These are phyloP conservation scores for Gordius sp. DNA, from an alignment of 2,888 invertebrate genomes.

Conservation along the genomic window DNA sequence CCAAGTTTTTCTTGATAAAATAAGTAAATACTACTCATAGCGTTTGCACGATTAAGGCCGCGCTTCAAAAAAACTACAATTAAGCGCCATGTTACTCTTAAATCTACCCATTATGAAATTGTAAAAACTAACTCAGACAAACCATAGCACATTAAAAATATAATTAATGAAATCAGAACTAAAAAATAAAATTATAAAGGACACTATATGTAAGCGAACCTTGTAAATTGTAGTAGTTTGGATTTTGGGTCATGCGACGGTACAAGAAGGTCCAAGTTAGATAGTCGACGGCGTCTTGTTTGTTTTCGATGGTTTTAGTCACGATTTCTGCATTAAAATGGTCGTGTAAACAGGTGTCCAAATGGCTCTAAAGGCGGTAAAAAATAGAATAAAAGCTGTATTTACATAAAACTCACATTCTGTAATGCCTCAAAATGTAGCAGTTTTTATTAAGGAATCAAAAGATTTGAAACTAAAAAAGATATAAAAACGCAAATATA, in stretches of 20 bases:
- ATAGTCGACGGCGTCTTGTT: conserved; percentile 97
- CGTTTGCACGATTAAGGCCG: no score
- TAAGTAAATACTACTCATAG: no score
- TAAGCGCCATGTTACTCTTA: no score
- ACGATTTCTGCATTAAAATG: conserved; percentile 99
- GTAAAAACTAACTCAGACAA: no score
- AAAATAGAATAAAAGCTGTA: conserved; percentile 18
- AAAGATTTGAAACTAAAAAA: no score
- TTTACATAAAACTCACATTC: no score
- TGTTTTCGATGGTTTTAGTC: conserved; percentile 96
- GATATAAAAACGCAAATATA: no score
- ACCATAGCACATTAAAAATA: conserved; percentile 16
- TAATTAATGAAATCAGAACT: conserved; percentile 15
- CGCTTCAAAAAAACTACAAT: no score
- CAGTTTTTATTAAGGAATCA: no score
- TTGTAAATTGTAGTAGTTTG: conserved; percentile 92
- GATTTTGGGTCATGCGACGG: conserved; percentile 81
- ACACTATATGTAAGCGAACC: conserved; percentile 26
- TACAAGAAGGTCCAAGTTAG: conserved; percentile 97
- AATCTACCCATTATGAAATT: no score
- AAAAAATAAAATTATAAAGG: not conserved
- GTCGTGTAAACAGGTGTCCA: conserved; percentile 89
- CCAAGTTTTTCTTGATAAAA: no score
- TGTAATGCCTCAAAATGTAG: no score
- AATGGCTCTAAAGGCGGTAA: conserved; percentile 47